Evolutionary conservation across 2,797 vertebrate genomes (phyloP).

Genomic region (Helicolenus hilgendorfi): DNA sequence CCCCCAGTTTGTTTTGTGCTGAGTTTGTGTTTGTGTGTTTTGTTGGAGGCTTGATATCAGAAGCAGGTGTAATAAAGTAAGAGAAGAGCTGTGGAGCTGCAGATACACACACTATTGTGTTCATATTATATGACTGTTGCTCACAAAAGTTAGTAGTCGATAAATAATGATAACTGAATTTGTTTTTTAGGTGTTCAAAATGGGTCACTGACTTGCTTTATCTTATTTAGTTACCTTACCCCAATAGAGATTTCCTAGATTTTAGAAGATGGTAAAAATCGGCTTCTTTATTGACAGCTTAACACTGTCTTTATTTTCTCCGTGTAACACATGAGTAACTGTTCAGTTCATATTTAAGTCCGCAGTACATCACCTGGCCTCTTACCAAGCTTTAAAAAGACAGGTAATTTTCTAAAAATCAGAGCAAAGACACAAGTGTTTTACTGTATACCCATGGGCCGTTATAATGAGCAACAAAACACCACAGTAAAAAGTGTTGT

Average conservation of each 20-base stretch:
- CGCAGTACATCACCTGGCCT: neutral
- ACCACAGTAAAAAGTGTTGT: conserved; percentile 18
- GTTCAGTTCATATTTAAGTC: neutral
- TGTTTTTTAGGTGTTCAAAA: neutral
- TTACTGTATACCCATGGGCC: neutral
- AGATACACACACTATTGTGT: neutral
- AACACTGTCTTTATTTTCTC: neutral
- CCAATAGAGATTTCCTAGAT: neutral
- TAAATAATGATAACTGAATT: neutral
- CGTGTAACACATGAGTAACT: neutral
- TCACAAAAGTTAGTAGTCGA: neutral
- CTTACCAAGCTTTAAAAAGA: neutral
- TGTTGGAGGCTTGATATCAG: conserved; percentile 26
- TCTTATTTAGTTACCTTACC: neutral
- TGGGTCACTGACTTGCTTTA: neutral
- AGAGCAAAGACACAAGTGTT: neutral
- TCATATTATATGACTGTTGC: neutral
- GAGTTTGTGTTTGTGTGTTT: conserved; percentile 52
- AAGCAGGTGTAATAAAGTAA: conserved; percentile 21
- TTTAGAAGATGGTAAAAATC: neutral
- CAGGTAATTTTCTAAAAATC: conserved; percentile 3
- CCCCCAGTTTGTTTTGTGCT: conserved; percentile 60
- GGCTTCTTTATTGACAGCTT: neutral
- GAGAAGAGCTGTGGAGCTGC: neutral
- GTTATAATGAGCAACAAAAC: conserved; percentile 34